Conservation (phyloP, 2,113 vertebrate species). For the Coregonus clupeaformis region DNA sequence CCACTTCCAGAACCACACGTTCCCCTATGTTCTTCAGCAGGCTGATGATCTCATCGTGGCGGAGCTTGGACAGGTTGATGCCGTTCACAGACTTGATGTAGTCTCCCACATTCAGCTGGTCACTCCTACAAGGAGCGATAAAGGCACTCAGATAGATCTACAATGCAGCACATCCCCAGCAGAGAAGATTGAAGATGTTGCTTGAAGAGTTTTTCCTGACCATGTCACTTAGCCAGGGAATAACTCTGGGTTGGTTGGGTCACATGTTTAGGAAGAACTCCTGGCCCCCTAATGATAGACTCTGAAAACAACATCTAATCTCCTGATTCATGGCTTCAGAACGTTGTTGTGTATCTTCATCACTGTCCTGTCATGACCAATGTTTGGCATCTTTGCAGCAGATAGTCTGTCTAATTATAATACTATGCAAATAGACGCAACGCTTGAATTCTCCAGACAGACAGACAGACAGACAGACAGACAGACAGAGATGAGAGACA, state of each 20-base stretch:
- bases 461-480: neutral
- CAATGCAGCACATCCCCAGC: too few species aligned
- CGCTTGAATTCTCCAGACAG: neutral
- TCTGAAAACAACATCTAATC: too few species aligned
- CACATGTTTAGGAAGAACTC: too few species aligned
- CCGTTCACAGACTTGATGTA: constrained; percentile 96
- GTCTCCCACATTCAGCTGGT: constrained; percentile 94
- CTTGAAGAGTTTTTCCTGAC: too few species aligned
- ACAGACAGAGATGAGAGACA: constrained; percentile 22
- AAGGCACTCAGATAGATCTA: neutral
- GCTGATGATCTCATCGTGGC: constrained; percentile 95
- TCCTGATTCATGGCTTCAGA: neutral
- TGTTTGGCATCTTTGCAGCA: neutral
- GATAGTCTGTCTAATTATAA: too few species aligned
- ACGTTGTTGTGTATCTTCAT: neutral
- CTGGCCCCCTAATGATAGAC: neutral
- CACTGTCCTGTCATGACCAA: neutral
- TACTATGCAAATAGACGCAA: too few species aligned
- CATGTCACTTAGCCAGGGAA: too few species aligned
- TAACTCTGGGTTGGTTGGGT: too few species aligned
- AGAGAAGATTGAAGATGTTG: too few species aligned
- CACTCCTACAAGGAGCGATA: constrained; percentile 76
- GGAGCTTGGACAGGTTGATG: constrained; percentile 91
- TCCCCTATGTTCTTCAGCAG: constrained; percentile 95
- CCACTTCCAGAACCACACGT: constrained; percentile 94